Conservation (phyloP, 2,113 vertebrate genomes). For the Paramisgurnus dabryanus region DNA sequence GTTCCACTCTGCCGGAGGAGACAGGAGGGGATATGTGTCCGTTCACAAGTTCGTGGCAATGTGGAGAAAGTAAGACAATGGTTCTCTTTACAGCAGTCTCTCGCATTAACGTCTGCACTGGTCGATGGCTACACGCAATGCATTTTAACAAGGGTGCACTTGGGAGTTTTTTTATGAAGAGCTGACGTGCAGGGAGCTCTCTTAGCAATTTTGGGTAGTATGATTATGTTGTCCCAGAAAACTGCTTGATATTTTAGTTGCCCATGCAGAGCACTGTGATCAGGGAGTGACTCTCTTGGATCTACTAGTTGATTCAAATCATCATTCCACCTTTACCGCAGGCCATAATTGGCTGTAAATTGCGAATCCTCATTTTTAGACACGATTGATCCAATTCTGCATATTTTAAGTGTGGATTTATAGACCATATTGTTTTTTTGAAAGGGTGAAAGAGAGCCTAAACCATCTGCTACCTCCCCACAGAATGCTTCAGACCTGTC, state of each 20-base stretch:
- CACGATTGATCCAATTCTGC: conserved; percentile 53
- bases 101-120: conserved; percentile 1
- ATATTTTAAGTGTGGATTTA: conserved; percentile 50
- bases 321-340: conserved; percentile 22
- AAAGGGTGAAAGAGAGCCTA: conserved; percentile 47
- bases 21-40: conserved; percentile 89
- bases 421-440: conserved; percentile 37
- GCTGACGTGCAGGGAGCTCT: background rate
- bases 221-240: background rate
- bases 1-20: conserved; percentile 88
- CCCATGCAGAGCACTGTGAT: conserved; percentile 50
- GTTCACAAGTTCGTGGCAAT: conserved; percentile 96
- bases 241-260: conserved; percentile 17
- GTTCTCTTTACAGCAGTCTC: conserved; percentile 46
- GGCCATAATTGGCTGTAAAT: conserved; percentile 53
- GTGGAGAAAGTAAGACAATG: conserved; percentile 95
- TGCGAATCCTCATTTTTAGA: conserved; percentile 67
- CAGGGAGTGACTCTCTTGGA: conserved; percentile 40
- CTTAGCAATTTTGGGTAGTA: background rate
- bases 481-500: conserved; percentile 89
- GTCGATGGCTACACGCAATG: background rate
- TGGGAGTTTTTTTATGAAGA: background rate
- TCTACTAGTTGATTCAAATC: conserved; percentile 46
- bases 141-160: background rate
- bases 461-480: conserved; percentile 73